These are phyloP conservation scores for Hydra vulgaris DNA, from an alignment of 30 jellyfish, hydroid and myxozoan genomes.

Conservation along the genomic window DNA sequence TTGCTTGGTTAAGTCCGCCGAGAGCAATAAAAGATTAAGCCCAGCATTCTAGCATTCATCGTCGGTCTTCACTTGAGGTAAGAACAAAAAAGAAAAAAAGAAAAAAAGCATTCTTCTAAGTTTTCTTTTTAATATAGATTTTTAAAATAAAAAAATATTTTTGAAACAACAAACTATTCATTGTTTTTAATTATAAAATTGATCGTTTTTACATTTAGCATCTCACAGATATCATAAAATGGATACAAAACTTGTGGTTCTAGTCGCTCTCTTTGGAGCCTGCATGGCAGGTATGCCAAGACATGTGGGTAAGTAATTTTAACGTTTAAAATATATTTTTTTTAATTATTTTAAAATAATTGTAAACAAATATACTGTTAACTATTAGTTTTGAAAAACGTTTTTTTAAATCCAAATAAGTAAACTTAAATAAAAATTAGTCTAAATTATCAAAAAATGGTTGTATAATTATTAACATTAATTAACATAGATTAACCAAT, in stretches of 20 bases:
- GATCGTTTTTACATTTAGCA: not conserved
- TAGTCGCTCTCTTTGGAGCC: slow-evolving; percentile 34
- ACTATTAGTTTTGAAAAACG: too few relatives aligned
- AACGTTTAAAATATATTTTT: too few relatives aligned
- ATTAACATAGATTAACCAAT: too few relatives aligned
- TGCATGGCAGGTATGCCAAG: slow-evolving; percentile 45
- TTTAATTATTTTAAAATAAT: too few relatives aligned
- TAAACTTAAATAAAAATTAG: too few relatives aligned
- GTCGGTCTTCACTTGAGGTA: not conserved
- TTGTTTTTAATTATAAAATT: too few relatives aligned
- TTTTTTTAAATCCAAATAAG: too few relatives aligned
- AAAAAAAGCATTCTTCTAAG: not conserved
- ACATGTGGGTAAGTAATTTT: slow-evolving; percentile 24
- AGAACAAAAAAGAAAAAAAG: not conserved
- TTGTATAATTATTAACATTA: too few relatives aligned
- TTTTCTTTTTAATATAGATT: not conserved
- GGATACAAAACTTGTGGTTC: slow-evolving; percentile 26
- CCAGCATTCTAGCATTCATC: not conserved
- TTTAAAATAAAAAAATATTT: too few relatives aligned
- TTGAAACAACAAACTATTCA: too few relatives aligned
- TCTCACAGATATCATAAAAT: slow-evolving; percentile 7
- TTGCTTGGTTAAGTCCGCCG: not conserved
- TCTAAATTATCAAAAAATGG: too few relatives aligned
- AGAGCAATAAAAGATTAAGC: not conserved
- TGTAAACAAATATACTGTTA: too few relatives aligned